Conservation (phyloP, 2,888 invertebrate genomes). For the Drosophila niveifrons region DNA sequence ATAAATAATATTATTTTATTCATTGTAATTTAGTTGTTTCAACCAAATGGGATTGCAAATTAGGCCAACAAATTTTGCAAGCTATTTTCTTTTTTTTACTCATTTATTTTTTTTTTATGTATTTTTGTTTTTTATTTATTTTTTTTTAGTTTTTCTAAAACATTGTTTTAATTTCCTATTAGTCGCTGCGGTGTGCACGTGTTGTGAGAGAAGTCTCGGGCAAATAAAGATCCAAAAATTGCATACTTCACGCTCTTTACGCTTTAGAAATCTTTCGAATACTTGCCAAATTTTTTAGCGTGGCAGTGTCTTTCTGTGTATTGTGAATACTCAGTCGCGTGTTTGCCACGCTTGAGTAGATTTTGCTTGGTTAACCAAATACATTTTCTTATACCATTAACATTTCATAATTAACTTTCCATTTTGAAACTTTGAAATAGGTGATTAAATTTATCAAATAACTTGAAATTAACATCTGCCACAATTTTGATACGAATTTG, state of each 20-base stretch:
- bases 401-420: conserved; percentile 13
- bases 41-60: conserved; percentile 56
- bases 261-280: conserved; percentile 43
- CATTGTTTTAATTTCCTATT: conserved; percentile 34
- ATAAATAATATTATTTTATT: conserved; percentile 45
- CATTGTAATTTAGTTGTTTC: conserved; percentile 39
- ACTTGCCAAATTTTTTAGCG: conserved; percentile 49
- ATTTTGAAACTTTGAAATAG: conserved; percentile 1
- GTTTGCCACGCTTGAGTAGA: conserved; percentile 34
- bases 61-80: conserved; percentile 46
- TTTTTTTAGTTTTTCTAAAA: conserved; percentile 52
- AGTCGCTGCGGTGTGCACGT: conserved; percentile 59
- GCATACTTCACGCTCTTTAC: conserved; percentile 41
- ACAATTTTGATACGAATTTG: conserved; percentile 32
- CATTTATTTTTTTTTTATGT: conserved; percentile 7
- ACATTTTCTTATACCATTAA: conserved; percentile 4
- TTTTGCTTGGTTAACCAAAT: conserved; percentile 9
- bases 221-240: conserved; percentile 53
- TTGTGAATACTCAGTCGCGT: conserved; percentile 34
- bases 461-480: conserved; percentile 52
- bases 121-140: conserved; percentile 12
- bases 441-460: conserved; percentile 22
- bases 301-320: conserved; percentile 50
- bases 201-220: conserved; percentile 54
- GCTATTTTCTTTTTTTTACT: conserved; percentile 39